Evolutionary conservation across 2,797 vertebrate genomes (phyloP), one percentile per base, ranked within the genome.

Genomic region (Perodicticus potto): DNA sequence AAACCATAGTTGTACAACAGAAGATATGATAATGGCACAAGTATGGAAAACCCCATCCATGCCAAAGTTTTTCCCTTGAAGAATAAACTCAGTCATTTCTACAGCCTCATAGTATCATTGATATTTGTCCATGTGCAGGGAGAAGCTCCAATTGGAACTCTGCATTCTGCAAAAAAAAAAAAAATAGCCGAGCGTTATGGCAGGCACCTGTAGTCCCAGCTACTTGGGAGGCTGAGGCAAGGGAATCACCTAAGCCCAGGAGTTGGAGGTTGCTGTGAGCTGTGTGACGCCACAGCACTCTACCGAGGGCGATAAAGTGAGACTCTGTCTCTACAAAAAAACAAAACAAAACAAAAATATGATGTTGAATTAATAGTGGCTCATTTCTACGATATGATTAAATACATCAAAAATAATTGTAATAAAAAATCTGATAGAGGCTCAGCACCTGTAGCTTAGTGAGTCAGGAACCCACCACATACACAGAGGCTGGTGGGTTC

Each of bases 1-100:
- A 89, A 63, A n/a, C 23, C 5, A 23, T 32, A 5, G 2, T 77
- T 88, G 3, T 85, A 32, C 13, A 29, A 88, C 88, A 89, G 65
- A 77, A n/a, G 43, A 86, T 61, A 3, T 7, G 43, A 69, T 65
- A 65, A 70, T 9, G 37, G 25, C 16, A 74, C n/a, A 43, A 27
- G 25, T 13, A 6, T 12, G 34, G 74, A 37, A 74, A 95, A 82
- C 5, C n/a, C 55, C 91, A 32, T 70, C 43, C 23, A 10, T 65
- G 27, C 91, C 67, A 92, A 86, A 13, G 67, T 82, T 27, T 94
- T 84, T 78, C 74, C 72, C 63, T 67, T 91, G 17, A 93, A 93
- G 80, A 77, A 12, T 3, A 73, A 57, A 86, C 22, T 92, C 82
- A 86, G 77, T 97, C 83, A 96, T 96, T 81, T 19, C n/a, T 86